Base-by-base conservation (phyloP, 2,888 invertebrate genomes). In the Catotricha subobsoleta region DNA sequence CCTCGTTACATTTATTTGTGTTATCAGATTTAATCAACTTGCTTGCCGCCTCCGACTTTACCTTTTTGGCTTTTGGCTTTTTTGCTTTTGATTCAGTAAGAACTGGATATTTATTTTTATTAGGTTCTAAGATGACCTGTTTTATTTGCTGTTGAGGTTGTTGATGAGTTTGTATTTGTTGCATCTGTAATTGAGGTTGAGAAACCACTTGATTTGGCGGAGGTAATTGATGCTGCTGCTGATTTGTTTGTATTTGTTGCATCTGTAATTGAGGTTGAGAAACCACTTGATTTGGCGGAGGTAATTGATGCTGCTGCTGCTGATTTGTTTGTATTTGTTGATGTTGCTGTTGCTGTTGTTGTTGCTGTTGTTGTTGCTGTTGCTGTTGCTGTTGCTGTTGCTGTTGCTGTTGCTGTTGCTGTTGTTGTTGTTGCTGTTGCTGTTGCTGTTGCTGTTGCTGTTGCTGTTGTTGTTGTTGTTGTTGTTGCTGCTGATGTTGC, bases 401-500 rank as follows among this genome's bases (percentile, higher is more conserved):
- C 20, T 16, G 28, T 23, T 30, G 28, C 30, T 8, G 28, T 39
- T 29, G 39, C 30, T 5, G 39, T 39, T 9, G 3, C 19, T 34
- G 34, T 34, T 4, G 10, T 5, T n/a, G 29, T 28, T 18, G 29
- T 39, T 36, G 36, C 3, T 12, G 10, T 23, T 13, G 36, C 18
- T 37, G 35, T 21, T 34, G 29, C 27, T 44, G 42, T 46, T 61
- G 62, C 29, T 62, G 61, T 13, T 58, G 44, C 19, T 43, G 52
- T 21, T 53, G 44, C 8, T 43, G 44, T 27, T 43, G 56, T 50
- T 31, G 53, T 48, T 43, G 47, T 57, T 56, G 21, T 59, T 3
- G 62, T 60, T 25, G 60, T 59, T 25, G 62, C 59, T 37, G 59
- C 59, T 48, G 61, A 60, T 38, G 62, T 59, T 1, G 62, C 60